Evolutionary conservation across 1,140 invertebrate genomes (phyloP).

Genomic region (Bombus pascuorum): DNA sequence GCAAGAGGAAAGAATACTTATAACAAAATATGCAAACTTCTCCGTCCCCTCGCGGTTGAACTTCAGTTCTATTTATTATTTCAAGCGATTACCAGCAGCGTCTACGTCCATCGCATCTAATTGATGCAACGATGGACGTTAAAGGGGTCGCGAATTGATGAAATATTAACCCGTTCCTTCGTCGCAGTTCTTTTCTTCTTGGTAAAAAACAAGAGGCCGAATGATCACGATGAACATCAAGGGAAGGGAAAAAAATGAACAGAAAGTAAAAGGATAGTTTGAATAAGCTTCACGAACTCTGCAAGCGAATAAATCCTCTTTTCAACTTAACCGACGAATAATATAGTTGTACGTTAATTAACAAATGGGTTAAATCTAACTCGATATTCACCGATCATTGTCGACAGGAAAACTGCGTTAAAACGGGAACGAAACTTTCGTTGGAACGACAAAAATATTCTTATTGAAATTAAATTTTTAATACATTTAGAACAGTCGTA

Average conservation of each 20-base stretch:
- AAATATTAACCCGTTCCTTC: slow-evolving; percentile 46
- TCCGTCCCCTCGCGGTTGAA: background rate
- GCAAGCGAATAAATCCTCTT: background rate
- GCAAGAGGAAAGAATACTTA: background rate
- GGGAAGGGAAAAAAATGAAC: background rate
- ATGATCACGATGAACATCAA: background rate
- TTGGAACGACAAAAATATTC: background rate
- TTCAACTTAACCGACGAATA: background rate
- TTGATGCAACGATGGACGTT: slow-evolving; percentile 25
- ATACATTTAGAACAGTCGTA: background rate
- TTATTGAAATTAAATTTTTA: background rate
- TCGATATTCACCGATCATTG: background rate
- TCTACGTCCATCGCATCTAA: slow-evolving; percentile 20
- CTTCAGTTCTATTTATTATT: slow-evolving; percentile 38
- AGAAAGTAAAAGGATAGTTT: slow-evolving; percentile 5
- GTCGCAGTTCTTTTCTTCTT: slow-evolving; percentile 13
- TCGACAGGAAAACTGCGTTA: background rate
- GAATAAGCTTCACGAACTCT: slow-evolving; percentile 4
- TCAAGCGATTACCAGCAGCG: slow-evolving; percentile 28
- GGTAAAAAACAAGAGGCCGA: background rate
- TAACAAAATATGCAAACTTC: background rate
- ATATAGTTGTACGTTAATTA: background rate
- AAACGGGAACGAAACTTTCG: background rate
- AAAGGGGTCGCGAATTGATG: slow-evolving; percentile 43
- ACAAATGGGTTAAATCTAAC: background rate